Base-by-base conservation (phyloP, 2,888 invertebrate genomes). In the Folsomia manolachei region DNA sequence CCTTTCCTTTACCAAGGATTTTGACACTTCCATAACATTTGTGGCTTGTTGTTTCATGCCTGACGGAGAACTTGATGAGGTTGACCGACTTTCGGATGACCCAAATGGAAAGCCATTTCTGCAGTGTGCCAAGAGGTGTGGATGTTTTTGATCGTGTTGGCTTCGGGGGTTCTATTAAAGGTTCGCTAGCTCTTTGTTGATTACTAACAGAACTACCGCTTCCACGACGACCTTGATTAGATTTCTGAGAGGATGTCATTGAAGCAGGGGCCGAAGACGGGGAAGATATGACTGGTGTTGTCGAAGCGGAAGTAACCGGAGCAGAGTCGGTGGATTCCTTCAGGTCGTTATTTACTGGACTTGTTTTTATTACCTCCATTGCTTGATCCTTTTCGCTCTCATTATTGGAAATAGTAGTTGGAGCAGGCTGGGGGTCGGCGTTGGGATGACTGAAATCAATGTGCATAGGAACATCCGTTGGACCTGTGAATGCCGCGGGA, bases 51-150 rank as follows among this genome's bases (percentile, higher is more conserved):
- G 69, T 61, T 74, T 71, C 53, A 67, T 73, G 1, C 67, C 53
- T n/a, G 74, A 74, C 4, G 74, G 72, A 21, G 73, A 73, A 9
- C 71, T 63, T 0, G 69, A 67, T 11, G 70, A 70, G 19, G 71
- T 60, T 0, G 73, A 67, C 4, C 74, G 70, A 65, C 69, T 77
- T 9, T 77, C 78, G 0, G 75, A n/a, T n/a, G n/a, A n/a, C 72
- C 1, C 79, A 78, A 52, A 81, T 72, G 60, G 79, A 79, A 60
- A 88, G 84, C 88, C 88, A 88, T 81, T 88, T 88, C 26, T 87
- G 87, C 26, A 88, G 79, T 24, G 86, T 85, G 71, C 85, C 86
- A 71, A 87, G 84, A 80, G 79, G 80, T 0, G 79, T 76, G 23
- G 79, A 78, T 21, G 79, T 76, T 53, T 76, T 74, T 21, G 72